A percentile compares a stretch with the other conserved stretches of the same genome.
Conservation (phyloP, 2,888 invertebrate species). For the Calliphora vomitoria region DNA sequence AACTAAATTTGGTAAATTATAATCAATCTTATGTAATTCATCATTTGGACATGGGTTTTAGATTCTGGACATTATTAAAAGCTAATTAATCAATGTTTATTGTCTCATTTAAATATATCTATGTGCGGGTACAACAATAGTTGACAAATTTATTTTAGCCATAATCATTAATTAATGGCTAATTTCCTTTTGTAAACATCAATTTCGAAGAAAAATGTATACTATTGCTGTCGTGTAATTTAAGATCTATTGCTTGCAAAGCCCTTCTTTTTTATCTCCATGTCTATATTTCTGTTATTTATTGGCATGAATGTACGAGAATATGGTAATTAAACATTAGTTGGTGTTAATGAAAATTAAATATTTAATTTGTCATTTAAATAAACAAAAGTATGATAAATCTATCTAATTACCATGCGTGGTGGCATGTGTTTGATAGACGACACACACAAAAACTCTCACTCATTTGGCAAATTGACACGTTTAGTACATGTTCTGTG, state of each 20-base stretch:
- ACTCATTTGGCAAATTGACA: slow-evolving; percentile 20
- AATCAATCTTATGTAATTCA: slow-evolving; percentile 17
- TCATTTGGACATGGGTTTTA: neutral
- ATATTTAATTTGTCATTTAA: slow-evolving; percentile 19
- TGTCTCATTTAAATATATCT: neutral
- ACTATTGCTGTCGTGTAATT: neutral
- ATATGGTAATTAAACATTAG: neutral
- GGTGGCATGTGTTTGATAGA: slow-evolving; percentile 27
- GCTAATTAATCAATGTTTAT: slow-evolving; percentile 43
- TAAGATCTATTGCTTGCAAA: neutral
- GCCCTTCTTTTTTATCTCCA: neutral
- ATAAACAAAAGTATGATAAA: slow-evolving; percentile 42
- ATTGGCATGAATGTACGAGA: neutral
- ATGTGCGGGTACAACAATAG: neutral
- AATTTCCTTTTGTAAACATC: neutral
- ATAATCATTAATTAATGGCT: neutral
- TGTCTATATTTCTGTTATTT: neutral
- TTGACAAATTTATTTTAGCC: slow-evolving; percentile 36
- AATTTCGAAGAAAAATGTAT: neutral
- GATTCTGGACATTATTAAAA: slow-evolving; percentile 13
- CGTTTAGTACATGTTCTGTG: neutral
- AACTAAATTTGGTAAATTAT: neutral
- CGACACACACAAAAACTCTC: neutral
- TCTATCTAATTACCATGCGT: slow-evolving; percentile 48
- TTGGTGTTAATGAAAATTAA: slow-evolving; percentile 46